Evolutionary conservation across 2,797 vertebrate genomes (phyloP).

Genomic region (Chelmon rostratus): DNA sequence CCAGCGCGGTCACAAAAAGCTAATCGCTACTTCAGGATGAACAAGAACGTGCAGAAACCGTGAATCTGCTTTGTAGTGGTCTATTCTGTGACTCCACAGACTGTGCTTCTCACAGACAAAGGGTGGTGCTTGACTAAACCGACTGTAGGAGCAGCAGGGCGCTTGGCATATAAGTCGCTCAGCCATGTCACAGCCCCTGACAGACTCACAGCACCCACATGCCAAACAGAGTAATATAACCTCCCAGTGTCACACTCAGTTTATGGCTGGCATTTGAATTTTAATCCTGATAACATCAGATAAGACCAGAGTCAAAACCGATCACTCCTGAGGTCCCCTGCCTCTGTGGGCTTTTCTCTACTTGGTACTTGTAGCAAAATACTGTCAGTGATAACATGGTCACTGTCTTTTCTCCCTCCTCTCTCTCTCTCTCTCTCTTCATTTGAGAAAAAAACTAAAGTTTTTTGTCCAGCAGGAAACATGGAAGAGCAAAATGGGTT

Average conservation of each 20-base stretch:
- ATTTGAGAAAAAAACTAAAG: constrained; percentile 2
- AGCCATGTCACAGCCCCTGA: constrained; percentile 69
- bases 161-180: constrained; percentile 75
- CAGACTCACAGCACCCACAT: constrained; percentile 66
- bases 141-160: constrained; percentile 72
- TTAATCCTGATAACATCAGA: constrained; percentile 83
- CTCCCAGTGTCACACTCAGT: constrained; percentile 76
- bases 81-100: constrained; percentile 37
- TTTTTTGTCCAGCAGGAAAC: constrained; percentile 28
- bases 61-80: background rate
- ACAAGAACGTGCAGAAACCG: background rate
- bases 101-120: constrained; percentile 50
- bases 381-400: constrained; percentile 3
- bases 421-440: background rate
- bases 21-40: background rate
- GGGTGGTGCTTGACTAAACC: constrained; percentile 71
- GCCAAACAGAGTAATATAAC: constrained; percentile 78
- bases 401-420: constrained; percentile 3
- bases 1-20: background rate
- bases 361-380: constrained; percentile 21
- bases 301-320: constrained; percentile 82
- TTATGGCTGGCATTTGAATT: constrained; percentile 84
- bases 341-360: constrained; percentile 41
- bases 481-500: constrained; percentile 33
- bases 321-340: constrained; percentile 68